A percentile compares a stretch with the other conserved stretches of the same genome.
These are phyloP conservation scores for Anoplopoma fimbria DNA, from an alignment of 2,113 vertebrate species.

Conservation along the genomic window DNA sequence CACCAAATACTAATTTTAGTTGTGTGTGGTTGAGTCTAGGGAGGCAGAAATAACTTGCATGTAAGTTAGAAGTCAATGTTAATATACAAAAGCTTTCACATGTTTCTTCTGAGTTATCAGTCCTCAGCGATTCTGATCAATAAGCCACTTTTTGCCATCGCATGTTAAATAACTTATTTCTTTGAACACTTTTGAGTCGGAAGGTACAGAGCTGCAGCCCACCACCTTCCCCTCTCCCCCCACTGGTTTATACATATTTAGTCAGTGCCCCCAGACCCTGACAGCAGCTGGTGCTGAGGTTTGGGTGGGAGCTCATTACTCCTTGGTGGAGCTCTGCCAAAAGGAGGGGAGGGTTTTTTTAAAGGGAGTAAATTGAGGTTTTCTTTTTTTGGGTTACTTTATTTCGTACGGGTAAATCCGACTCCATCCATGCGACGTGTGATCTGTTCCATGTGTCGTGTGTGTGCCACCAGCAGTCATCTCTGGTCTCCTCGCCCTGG, in stretches of 20 bases:
- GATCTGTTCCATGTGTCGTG: constrained; percentile 80
- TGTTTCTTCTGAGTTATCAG: constrained; percentile 8
- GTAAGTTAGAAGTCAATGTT: not conserved
- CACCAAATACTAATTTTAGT: constrained; percentile 29
- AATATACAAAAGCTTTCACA: not conserved
- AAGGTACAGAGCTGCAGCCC: constrained; percentile 26
- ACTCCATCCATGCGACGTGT: constrained; percentile 70
- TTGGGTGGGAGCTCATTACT: constrained; percentile 82
- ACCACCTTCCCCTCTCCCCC: constrained; percentile 45
- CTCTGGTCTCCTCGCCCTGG: constrained; percentile 38
- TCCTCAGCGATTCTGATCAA: constrained; percentile 23
- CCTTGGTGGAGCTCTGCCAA: constrained; percentile 73
- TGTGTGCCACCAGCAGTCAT: constrained; percentile 73
- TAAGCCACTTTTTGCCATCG: constrained; percentile 30
- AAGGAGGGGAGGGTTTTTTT: constrained; percentile 71
- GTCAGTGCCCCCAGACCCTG: constrained; percentile 75
- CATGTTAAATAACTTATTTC: constrained; percentile 33
- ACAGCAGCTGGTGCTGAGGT: constrained; percentile 80
- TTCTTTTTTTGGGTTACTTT: constrained; percentile 80
- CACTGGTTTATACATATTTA: constrained; percentile 68
- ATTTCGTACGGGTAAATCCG: constrained; percentile 76
- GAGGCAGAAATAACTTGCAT: constrained; percentile 21
- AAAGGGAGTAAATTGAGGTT: constrained; percentile 81
- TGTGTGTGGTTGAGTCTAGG: constrained; percentile 36
- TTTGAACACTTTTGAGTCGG: constrained; percentile 31